phyloP scores from a whole-genome alignment of 2,888 invertebrate genomes.

The Octonoba sinensis region DNA sequence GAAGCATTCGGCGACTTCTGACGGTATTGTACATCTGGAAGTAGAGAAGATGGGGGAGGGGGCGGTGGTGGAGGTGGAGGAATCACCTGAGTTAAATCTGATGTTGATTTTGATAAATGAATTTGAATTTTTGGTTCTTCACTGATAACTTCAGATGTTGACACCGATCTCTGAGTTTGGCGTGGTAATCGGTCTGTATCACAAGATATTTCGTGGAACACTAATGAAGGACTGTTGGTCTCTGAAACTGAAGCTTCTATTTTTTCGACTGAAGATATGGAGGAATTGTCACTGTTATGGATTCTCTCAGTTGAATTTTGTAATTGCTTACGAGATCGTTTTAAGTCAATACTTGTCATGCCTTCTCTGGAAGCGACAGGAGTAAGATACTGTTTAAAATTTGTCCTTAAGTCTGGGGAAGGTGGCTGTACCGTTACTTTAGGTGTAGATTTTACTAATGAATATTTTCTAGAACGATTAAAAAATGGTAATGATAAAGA shows the following conservation, averaged over 20 bases:
- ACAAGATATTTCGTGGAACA: background rate
- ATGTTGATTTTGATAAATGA: conserved; percentile 8
- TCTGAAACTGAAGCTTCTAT: background rate
- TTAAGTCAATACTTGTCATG: conserved; percentile 22
- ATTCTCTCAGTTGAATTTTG: background rate
- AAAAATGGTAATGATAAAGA: conserved; percentile 17
- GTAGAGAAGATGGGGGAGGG: conserved; percentile 71
- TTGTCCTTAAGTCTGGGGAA: conserved; percentile 2
- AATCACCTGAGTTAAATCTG: background rate
- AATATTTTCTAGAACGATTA: conserved; percentile 14
- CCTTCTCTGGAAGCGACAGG: background rate
- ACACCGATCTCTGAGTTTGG: background rate
- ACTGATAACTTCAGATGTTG: background rate
- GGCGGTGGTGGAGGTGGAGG: conserved; percentile 59
- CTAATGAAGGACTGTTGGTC: background rate
- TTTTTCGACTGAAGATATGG: background rate
- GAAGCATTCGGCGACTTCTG: conserved; percentile 68
- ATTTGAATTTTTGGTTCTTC: background rate
- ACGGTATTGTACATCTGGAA: conserved; percentile 70
- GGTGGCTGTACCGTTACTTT: conserved; percentile 18
- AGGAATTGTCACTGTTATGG: background rate
- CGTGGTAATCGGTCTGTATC: background rate
- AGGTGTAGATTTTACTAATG: conserved; percentile 13
- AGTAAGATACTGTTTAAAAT: background rate
- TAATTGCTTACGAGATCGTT: conserved; percentile 22